Conservation (phyloP, 1,140 invertebrate species). For the Antheraea pernyi region DNA sequence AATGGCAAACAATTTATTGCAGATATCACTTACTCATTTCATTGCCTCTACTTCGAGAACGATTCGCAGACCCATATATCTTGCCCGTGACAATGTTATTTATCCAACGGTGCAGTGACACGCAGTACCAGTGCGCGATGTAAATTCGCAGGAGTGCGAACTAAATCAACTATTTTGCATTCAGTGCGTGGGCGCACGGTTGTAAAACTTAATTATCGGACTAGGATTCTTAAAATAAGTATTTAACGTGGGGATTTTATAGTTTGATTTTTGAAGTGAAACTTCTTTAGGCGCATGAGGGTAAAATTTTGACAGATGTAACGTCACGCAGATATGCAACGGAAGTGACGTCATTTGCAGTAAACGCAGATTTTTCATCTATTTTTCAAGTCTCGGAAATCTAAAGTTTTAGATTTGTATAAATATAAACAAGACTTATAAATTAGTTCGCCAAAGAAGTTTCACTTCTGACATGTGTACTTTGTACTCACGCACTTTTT, state of each 20-base stretch:
- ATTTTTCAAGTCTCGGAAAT: too few species aligned
- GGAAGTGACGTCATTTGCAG: too few species aligned
- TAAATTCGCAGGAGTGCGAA: constrained; percentile 34
- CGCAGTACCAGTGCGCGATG: constrained; percentile 28
- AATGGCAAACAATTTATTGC: constrained; percentile 29
- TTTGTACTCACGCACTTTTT: too few species aligned
- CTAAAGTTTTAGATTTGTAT: too few species aligned
- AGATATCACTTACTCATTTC: constrained; percentile 53
- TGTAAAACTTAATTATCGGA: not conserved
- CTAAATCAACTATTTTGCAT: constrained; percentile 74
- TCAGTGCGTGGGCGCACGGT: constrained; percentile 28
- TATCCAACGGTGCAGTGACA: constrained; percentile 43
- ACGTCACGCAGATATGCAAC: too few species aligned
- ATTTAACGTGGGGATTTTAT: not conserved
- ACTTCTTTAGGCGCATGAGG: too few species aligned
- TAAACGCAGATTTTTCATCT: too few species aligned
- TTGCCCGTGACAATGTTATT: constrained; percentile 42
- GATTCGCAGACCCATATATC: constrained; percentile 46
- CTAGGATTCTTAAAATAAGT: not conserved
- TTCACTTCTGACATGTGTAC: too few species aligned
- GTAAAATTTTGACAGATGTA: too few species aligned
- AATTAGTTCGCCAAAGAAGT: too few species aligned
- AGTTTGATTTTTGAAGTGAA: too few species aligned
- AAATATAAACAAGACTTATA: too few species aligned
- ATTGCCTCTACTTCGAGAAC: constrained; percentile 36